A percentile compares a stretch with the other conserved stretches of the same genome.
These are phyloP conservation scores for Drosophila mulleri DNA, from an alignment of 2,888 invertebrate species.

Conservation along the genomic window DNA sequence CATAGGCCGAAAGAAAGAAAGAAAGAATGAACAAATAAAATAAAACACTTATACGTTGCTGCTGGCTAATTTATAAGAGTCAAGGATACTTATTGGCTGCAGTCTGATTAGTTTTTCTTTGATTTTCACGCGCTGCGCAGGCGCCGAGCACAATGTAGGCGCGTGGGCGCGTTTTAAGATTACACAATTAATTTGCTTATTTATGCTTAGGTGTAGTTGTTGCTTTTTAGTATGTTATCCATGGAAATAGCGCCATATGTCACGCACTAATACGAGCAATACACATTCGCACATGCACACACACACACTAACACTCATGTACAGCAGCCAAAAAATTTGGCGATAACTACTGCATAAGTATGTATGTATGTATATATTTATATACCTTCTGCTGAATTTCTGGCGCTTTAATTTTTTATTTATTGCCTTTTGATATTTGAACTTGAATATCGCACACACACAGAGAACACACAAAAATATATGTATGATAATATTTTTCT, in stretches of 20 bases:
- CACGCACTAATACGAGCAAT: slow-evolving; percentile 66
- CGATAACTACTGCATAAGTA: slow-evolving; percentile 39
- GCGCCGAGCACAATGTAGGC: slow-evolving; percentile 43
- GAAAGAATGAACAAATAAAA: slow-evolving; percentile 10
- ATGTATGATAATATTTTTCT: slow-evolving; percentile 8
- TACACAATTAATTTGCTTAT: slow-evolving; percentile 67
- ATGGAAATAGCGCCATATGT: slow-evolving; percentile 72
- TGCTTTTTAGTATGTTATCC: slow-evolving; percentile 30
- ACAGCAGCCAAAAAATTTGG: slow-evolving; percentile 20
- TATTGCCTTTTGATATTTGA: slow-evolving; percentile 70
- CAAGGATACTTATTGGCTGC: slow-evolving; percentile 20
- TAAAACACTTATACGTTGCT: slow-evolving; percentile 11
- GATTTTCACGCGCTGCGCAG: slow-evolving; percentile 56
- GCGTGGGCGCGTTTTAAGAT: slow-evolving; percentile 49
- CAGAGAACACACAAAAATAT: slow-evolving; percentile 22
- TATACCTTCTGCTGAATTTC: slow-evolving; percentile 65
- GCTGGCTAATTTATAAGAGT: slow-evolving; percentile 3
- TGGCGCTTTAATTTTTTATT: slow-evolving; percentile 53
- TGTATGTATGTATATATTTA: slow-evolving; percentile 33
- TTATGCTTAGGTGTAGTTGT: slow-evolving; percentile 29
- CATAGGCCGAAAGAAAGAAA: slow-evolving; percentile 19
- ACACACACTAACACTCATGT: slow-evolving; percentile 23
- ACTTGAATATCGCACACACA: slow-evolving; percentile 62
- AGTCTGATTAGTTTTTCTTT: slow-evolving; percentile 4
- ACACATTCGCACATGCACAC: slow-evolving; percentile 21